These are phyloP conservation scores for Eutrigla gurnardus DNA, from an alignment of 2,797 vertebrate species.

Conservation along the genomic window DNA sequence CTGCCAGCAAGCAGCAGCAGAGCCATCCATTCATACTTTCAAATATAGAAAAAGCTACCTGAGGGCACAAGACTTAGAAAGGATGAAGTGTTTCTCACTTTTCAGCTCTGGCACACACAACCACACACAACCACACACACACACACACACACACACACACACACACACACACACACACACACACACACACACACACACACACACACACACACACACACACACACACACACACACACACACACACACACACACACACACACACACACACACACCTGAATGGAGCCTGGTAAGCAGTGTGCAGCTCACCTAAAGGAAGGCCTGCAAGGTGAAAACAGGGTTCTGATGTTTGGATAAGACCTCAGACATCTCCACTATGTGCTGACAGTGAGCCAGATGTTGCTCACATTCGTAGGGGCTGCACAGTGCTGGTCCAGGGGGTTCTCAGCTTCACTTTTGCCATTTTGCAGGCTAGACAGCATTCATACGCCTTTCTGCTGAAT, in stretches of 20 bases:
- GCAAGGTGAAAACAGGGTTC: slow-evolving; percentile 80
- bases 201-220: background rate
- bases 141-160: background rate
- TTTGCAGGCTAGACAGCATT: slow-evolving; percentile 27
- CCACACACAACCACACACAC: background rate
- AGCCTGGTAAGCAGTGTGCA: slow-evolving; percentile 43
- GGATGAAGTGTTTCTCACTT: slow-evolving; percentile 20
- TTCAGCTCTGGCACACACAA: slow-evolving; percentile 28
- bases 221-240: background rate
- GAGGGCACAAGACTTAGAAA: slow-evolving; percentile 29
- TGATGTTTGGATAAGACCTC: slow-evolving; percentile 83
- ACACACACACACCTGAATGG: slow-evolving; percentile 45
- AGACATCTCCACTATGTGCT: slow-evolving; percentile 82
- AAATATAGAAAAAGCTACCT: slow-evolving; percentile 29
- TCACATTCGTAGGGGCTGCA: slow-evolving; percentile 37
- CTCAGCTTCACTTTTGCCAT: slow-evolving; percentile 22
- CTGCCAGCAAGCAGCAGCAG: slow-evolving; percentile 11
- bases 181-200: background rate
- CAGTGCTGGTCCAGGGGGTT: slow-evolving; percentile 19
- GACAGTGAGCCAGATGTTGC: slow-evolving; percentile 71
- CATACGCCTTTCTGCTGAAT: slow-evolving; percentile 18
- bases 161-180: background rate
- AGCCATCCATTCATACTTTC: slow-evolving; percentile 25
- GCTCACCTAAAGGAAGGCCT: slow-evolving; percentile 76
- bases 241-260: background rate